Base-by-base conservation (phyloP, 2,888 invertebrate species). In the Drosophila atripex region DNA sequence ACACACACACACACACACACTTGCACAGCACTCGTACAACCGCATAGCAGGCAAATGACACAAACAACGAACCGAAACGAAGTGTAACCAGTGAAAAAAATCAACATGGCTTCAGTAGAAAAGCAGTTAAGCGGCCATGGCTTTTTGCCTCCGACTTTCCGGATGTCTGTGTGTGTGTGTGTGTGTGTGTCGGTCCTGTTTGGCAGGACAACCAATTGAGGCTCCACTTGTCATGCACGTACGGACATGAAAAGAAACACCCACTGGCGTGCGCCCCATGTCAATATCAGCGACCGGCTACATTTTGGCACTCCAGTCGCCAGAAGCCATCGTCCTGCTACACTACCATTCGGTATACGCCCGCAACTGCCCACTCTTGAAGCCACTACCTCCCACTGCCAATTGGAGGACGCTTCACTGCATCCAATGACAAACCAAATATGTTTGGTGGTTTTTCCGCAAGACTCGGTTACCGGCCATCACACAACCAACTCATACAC, bases 391-490 rank as follows among this genome's bases (percentile, higher is more conserved):
- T 7, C 25, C 39, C 71, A 39, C 12, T 55, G 71, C 39, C 69
- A 57, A 46, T 51, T 61, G 64, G 65, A 52, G 68, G 71, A 64
- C 83, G 88, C 78, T 74, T 74, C 76, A 83, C 64, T 88, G 83
- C 80, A 73, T 76, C 85, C 83, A 88, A 86, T 88, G 84, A 88
- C 87, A 85, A 82, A 80, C 78, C 87, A 87, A 89, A 89, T 88
- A 90, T 89, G 87, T 88, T 89, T 89, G 84, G 89, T 90, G 90
- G 90, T 88, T 89, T 87, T 87, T 83, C 76, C 83, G 75, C 85
- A 75, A 86, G 78, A 76, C 54, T 71, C 75, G 80, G 80, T 54
- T 61, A 39, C 39, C 49, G 53, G 41, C 66, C 51, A 72, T 63
- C 41, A 58, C 56, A 73, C 54, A 46, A 43, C 38, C 50, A 38